These are phyloP conservation scores for Parauchenoglanis ngamensis DNA, from an alignment of 2,797 vertebrate genomes.

Conservation along the genomic window DNA sequence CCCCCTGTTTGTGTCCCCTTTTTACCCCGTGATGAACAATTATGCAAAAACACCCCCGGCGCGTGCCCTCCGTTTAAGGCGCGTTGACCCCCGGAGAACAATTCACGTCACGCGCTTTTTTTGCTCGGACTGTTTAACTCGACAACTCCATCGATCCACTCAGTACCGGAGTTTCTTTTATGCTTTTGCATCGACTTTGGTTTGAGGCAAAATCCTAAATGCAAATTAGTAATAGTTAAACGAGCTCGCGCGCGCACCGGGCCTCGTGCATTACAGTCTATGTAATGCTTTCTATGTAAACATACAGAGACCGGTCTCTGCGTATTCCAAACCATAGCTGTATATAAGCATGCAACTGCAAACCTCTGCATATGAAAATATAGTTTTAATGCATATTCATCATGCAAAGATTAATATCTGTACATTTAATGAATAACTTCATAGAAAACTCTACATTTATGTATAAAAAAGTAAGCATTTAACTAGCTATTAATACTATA, in stretches of 20 bases:
- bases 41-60: conserved; percentile 17
- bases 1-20: background rate
- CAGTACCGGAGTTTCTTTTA: conserved; percentile 66
- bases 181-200: conserved; percentile 67
- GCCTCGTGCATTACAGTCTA: background rate
- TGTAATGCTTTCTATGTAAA: background rate
- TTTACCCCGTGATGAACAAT: conserved; percentile 20
- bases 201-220: conserved; percentile 53
- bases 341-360: background rate
- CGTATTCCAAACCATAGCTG: background rate
- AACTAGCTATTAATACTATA: too few relatives aligned
- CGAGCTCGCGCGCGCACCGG: background rate
- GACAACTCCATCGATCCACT: conserved; percentile 72
- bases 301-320: background rate
- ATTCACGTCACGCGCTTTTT: conserved; percentile 47
- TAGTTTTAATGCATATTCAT: background rate
- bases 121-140: conserved; percentile 50
- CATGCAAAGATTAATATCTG: too few relatives aligned
- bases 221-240: background rate
- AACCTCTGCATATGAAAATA: background rate
- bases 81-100: conserved; percentile 57
- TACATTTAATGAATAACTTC: too few relatives aligned
- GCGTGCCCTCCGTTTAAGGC: conserved; percentile 7
- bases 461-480: too few relatives aligned
- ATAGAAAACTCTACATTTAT: too few relatives aligned